Evolutionary conservation across 2,888 invertebrate genomes (phyloP), one percentile per base, ranked within the genome.

Genomic region (Bellardia bayeri): DNA sequence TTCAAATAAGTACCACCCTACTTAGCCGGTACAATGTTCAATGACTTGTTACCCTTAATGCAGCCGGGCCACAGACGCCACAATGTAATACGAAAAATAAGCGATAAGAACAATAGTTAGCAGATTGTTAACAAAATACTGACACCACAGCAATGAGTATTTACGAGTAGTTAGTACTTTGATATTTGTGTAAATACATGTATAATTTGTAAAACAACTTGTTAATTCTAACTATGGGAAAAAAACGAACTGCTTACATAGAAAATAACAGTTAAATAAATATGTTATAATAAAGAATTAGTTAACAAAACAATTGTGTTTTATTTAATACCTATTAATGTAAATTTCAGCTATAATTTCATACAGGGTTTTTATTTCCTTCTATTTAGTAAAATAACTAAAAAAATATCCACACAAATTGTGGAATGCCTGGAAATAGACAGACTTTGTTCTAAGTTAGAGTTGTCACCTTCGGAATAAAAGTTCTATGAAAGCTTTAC

Each of bases 151-250:
- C 42, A 58, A 16, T 61, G 64, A 64, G 23, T 51, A n/a, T 37
- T 23, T 37, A 71, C 13, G 8, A 23, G n/a, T 71, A 37, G 54
- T n/a, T 11, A 51, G 16, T 74, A 37, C 16, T 63, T 63, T 75
- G 37, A 49, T 51, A 14, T 58, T n/a, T 45, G 8, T 68, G 56
- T 68, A 58, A 68, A 66, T 68, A 56, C 54, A 66, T 66, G 66
- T 30, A 42, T 68, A 68, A 30, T 66, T 54, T 68, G 42, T 56
- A 66, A 56, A 78, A 68, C 76, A 78, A 64, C 37, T 23, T 61
- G 45, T 74, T 45, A 33, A 33, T 61, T 30, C 9, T 3, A 66
- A 66, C 66, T 68, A 45, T 45, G 45, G 37, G 37, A 23, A 23
- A 66, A 45, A 42, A 66, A 23, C 5, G 45, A 45, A 66, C 45